Percentiles rank a stretch among this genome's conserved stretches.
Evolutionary conservation across 2,113 vertebrate species (phyloP).

Genomic region (Anolis carolinensis): DNA sequence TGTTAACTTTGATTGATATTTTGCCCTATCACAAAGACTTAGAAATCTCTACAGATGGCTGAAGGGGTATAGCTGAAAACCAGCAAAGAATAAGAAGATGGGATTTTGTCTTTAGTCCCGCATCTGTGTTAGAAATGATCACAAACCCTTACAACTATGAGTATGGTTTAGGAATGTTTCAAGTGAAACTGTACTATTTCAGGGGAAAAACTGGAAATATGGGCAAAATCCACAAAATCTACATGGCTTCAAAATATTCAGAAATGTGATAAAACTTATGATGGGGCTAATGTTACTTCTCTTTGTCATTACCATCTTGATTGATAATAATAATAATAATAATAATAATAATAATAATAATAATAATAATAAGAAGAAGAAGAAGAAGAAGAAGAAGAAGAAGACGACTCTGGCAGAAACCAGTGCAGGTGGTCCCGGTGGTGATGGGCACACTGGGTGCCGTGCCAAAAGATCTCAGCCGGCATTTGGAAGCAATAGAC

Average conservation of each 20-base stretch:
- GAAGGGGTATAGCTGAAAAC: neutral
- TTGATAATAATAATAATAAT: too few species aligned
- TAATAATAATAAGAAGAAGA: too few species aligned
- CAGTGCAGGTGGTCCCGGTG: too few species aligned
- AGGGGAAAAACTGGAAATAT: neutral
- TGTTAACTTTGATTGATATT: conserved; percentile 1
- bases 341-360: too few species aligned
- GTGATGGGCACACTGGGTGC: too few species aligned
- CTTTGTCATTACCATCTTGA: neutral
- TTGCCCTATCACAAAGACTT: conserved; percentile 4
- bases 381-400: too few species aligned
- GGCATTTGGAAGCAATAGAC: too few species aligned
- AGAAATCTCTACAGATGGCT: conserved; percentile 3
- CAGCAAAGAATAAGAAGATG: neutral
- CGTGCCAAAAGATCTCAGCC: too few species aligned
- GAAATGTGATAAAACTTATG: neutral
- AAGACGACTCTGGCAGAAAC: too few species aligned
- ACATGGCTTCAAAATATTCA: neutral
- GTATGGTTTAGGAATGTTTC: neutral
- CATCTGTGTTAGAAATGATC: neutral
- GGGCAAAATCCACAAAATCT: neutral
- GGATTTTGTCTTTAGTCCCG: neutral
- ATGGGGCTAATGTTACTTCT: neutral
- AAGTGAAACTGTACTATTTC: neutral
- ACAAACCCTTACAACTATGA: neutral